phyloP scores from a whole-genome alignment of 2,888 invertebrate genomes.

The Artemia sinica region DNA sequence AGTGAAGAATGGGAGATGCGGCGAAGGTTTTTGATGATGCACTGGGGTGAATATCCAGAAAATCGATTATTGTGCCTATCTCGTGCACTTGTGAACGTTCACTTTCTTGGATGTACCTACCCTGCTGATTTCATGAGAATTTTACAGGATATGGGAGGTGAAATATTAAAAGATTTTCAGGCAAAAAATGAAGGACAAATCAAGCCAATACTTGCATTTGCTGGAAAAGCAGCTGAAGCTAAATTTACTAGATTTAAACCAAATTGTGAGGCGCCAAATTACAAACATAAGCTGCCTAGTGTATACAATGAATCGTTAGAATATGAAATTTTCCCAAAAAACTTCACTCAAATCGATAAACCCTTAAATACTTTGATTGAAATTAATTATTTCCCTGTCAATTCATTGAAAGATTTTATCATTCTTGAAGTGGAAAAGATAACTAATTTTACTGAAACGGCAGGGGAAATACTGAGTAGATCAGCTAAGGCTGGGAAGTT shows the following conservation, averaged over 20 bases:
- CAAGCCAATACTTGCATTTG: not conserved
- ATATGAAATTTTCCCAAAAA: not conserved
- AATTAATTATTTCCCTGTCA: not conserved
- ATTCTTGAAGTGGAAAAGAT: not conserved
- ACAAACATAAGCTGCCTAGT: not conserved
- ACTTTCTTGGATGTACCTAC: slow-evolving; percentile 1
- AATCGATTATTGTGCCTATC: not conserved
- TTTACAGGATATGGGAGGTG: slow-evolving; percentile 1
- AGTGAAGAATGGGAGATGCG: slow-evolving; percentile 8
- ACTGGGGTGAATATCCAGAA: not conserved
- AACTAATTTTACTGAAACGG: not conserved
- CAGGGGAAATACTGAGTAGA: not conserved
- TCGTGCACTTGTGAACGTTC: not conserved
- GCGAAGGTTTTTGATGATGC: not conserved
- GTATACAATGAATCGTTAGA: not conserved
- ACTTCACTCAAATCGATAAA: not conserved
- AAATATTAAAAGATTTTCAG: not conserved
- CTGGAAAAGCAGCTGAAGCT: slow-evolving; percentile 8
- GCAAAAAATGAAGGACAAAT: not conserved
- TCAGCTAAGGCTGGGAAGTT: not conserved
- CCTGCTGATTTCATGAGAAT: not conserved
- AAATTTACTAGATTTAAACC: not conserved
- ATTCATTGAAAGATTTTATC: not conserved
- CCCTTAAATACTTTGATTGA: not conserved
- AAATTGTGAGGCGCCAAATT: not conserved